A percentile compares a stretch with the other conserved stretches of the same genome.
phyloP scores from a whole-genome alignment of 2,113 vertebrate genomes.

The Zootoca vivipara region DNA sequence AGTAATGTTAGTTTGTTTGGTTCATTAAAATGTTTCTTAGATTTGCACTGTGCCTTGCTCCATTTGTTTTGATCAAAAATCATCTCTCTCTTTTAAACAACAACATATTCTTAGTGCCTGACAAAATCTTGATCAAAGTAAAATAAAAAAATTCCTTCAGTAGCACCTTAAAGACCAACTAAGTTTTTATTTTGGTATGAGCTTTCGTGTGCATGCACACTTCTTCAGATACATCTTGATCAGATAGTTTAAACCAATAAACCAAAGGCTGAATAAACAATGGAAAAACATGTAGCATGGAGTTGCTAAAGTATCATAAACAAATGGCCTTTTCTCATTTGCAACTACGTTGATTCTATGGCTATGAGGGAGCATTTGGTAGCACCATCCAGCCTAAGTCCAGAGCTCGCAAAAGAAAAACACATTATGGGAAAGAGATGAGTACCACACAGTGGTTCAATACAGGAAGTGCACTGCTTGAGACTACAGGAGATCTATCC shows the following conservation, averaged over 20 bases:
- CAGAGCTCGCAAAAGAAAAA: background rate
- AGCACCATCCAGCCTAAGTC: background rate
- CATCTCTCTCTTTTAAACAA: background rate
- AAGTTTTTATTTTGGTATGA: too few relatives aligned
- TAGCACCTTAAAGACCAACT: too few relatives aligned
- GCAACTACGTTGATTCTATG: background rate
- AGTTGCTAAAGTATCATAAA: background rate
- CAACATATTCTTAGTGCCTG: background rate
- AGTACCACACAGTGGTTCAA: conserved; percentile 19
- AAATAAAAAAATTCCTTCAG: too few relatives aligned
- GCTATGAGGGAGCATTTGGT: background rate
- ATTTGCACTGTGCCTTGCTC: background rate
- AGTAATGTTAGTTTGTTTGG: conserved; percentile 6
- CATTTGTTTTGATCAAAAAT: conserved; percentile 8
- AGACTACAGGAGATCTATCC: background rate
- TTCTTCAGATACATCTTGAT: too few relatives aligned
- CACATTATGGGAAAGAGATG: conserved; percentile 1
- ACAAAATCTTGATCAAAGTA: conserved; percentile 12
- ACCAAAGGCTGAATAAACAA: background rate
- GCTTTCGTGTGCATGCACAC: too few relatives aligned
- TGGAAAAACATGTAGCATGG: background rate
- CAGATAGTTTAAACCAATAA: background rate
- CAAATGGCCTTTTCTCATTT: background rate
- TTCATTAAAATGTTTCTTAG: conserved; percentile 27
- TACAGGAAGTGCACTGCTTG: conserved; percentile 1